Evolutionary conservation across 2,888 invertebrate genomes (phyloP).

Genomic region (Stenodema calcarata): DNA sequence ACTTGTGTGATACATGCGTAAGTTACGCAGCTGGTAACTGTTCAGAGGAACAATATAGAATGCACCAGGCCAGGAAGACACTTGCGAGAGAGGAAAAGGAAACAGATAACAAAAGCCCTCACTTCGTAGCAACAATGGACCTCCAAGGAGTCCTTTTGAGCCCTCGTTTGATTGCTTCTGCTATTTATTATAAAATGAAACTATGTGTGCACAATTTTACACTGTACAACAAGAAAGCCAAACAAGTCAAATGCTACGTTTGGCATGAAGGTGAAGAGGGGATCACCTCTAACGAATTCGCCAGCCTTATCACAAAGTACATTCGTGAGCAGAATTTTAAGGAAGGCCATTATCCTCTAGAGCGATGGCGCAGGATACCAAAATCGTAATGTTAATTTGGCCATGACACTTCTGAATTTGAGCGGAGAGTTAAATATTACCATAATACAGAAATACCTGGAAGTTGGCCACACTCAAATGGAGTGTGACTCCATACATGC

Average conservation of each 20-base stretch:
- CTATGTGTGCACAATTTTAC: slow-evolving; percentile 55
- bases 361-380: slow-evolving; percentile 50
- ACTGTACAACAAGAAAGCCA: slow-evolving; percentile 62
- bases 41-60: neutral
- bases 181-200: slow-evolving; percentile 54
- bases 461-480: slow-evolving; percentile 56
- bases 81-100: neutral
- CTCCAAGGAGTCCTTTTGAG: neutral
- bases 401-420: slow-evolving; percentile 24
- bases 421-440: slow-evolving; percentile 46
- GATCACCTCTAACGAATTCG: slow-evolving; percentile 7
- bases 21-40: neutral
- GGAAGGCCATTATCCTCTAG: slow-evolving; percentile 54
- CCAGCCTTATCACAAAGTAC: neutral
- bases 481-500: slow-evolving; percentile 18
- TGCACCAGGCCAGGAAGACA: neutral
- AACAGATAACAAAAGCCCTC: neutral
- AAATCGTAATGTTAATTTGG: slow-evolving; percentile 41
- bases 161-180: slow-evolving; percentile 16
- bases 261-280: slow-evolving; percentile 27
- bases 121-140: neutral
- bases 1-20: neutral
- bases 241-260: slow-evolving; percentile 66
- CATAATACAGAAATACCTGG: neutral
- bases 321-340: slow-evolving; percentile 4